phyloP scores from a whole-genome alignment of 1,140 invertebrate genomes.

The Drosophila mayri region DNA sequence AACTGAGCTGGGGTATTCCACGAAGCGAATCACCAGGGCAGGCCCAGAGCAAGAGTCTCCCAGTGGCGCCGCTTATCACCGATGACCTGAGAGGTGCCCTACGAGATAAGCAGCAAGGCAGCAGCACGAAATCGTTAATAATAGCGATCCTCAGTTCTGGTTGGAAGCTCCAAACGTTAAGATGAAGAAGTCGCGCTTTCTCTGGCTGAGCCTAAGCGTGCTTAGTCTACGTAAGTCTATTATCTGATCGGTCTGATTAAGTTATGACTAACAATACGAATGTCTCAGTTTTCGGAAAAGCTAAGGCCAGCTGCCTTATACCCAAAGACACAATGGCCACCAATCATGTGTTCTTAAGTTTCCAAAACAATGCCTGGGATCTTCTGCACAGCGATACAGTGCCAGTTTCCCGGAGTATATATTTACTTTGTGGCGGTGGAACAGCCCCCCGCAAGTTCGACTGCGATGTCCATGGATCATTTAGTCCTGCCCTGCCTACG shows the following conservation, averaged over 20 bases:
- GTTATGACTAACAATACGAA: too few relatives aligned
- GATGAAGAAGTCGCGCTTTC: slow-evolving; percentile 14
- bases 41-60: slow-evolving; percentile 1
- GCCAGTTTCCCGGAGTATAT: neutral
- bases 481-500: neutral
- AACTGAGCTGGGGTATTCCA: slow-evolving; percentile 29
- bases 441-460: accelerated
- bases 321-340: neutral
- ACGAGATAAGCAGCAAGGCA: neutral
- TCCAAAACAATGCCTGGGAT: neutral
- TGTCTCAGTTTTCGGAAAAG: slow-evolving; percentile 2
- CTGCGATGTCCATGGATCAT: neutral
- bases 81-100: slow-evolving; percentile 52
- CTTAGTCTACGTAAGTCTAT: neutral
- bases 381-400: slow-evolving; percentile 11
- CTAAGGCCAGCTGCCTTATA: neutral
- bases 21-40: neutral
- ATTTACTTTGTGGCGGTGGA: neutral
- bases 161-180: neutral
- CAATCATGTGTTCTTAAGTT: slow-evolving; percentile 1
- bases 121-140: neutral
- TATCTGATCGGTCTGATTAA: neutral
- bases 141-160: slow-evolving; percentile 17
- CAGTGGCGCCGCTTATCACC: slow-evolving; percentile 47
- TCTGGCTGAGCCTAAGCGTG: neutral